Percentiles rank a stretch among this genome's conserved stretches.
These are phyloP conservation scores for Pangasianodon gigas DNA, from an alignment of 2,113 vertebrate genomes.

Conservation along the genomic window DNA sequence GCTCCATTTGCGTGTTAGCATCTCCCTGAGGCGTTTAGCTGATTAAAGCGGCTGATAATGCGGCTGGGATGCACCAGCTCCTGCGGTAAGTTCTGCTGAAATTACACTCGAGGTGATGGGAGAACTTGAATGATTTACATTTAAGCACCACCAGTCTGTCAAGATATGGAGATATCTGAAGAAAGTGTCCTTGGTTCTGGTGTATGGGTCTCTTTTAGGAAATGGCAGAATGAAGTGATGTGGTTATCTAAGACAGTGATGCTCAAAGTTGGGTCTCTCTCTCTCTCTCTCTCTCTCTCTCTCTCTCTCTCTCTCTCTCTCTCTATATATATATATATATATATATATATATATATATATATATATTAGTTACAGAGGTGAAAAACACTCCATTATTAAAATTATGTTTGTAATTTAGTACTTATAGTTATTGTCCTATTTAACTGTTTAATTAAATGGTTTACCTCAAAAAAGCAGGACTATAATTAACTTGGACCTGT, in stretches of 20 bases:
- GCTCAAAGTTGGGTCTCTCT: no score
- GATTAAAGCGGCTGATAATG: conserved; percentile 65
- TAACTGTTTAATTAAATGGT: not conserved
- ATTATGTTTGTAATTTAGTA: not conserved
- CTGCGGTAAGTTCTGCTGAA: conserved; percentile 46
- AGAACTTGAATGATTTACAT: not conserved
- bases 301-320: no score
- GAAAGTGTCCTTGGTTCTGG: not conserved
- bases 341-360: no score
- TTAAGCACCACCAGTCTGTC: not conserved
- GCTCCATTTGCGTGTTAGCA: conserved; percentile 67
- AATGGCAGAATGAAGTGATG: not conserved
- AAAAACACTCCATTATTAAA: not conserved
- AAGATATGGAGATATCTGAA: not conserved
- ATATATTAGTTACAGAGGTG: not conserved
- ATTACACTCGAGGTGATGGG: conserved; percentile 3
- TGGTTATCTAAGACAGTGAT: not conserved
- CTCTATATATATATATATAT: no score
- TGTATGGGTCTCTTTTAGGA: not conserved
- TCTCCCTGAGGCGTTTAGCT: conserved; percentile 59
- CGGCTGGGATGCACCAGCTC: conserved; percentile 19
- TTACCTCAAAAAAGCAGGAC: not conserved
- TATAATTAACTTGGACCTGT: not conserved
- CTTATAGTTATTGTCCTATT: not conserved
- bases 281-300: no score